phyloP scores from a whole-genome alignment of 2,888 invertebrate genomes.

The Eristalinus sepulchralis region DNA sequence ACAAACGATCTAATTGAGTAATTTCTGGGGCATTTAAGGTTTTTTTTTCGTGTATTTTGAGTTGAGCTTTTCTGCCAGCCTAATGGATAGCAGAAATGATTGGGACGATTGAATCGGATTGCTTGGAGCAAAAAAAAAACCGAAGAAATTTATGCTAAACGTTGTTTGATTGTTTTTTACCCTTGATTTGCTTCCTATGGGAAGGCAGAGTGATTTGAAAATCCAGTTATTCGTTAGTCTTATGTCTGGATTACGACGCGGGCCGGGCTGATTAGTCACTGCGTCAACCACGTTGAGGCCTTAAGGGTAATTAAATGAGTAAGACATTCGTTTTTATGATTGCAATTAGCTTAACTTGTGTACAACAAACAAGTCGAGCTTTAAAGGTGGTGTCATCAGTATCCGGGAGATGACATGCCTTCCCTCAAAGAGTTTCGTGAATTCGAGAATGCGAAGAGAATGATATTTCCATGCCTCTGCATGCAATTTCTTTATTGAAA shows the following conservation, averaged over 20 bases:
- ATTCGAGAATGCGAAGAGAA: too few relatives aligned
- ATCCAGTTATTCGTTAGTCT: background rate
- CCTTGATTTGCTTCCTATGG: background rate
- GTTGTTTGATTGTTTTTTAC: background rate
- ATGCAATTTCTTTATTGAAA: background rate
- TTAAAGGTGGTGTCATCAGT: background rate
- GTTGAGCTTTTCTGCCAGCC: background rate
- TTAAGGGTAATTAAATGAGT: background rate
- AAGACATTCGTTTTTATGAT: background rate
- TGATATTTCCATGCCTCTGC: background rate
- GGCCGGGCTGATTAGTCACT: background rate
- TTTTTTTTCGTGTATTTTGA: background rate
- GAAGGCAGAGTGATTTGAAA: background rate
- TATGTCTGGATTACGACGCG: background rate
- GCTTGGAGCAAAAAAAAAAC: background rate
- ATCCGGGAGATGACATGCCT: background rate
- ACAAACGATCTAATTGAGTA: constrained; percentile 34
- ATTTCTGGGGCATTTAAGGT: constrained; percentile 16
- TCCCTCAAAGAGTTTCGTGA: background rate
- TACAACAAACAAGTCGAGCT: background rate
- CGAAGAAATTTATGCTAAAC: background rate
- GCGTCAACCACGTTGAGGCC: background rate
- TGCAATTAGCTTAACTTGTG: background rate
- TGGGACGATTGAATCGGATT: background rate
- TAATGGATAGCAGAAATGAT: background rate